Percentiles rank a stretch among this genome's conserved stretches.
Evolutionary conservation across 2,888 invertebrate species (phyloP).

Genomic region (Luperina testacea): DNA sequence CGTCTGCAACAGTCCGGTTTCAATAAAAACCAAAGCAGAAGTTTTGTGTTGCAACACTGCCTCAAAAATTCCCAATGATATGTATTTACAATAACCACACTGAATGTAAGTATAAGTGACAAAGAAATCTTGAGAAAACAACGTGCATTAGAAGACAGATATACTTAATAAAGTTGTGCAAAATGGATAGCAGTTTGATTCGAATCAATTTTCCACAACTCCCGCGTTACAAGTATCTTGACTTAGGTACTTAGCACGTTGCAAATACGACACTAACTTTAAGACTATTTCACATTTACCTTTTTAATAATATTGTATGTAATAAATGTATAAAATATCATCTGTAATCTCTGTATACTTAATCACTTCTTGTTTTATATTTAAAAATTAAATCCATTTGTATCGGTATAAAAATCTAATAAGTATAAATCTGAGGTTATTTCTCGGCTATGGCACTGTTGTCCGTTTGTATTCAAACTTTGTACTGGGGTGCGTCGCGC

Average conservation of each 20-base stretch:
- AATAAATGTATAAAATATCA: slow-evolving; percentile 91
- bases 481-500: slow-evolving; percentile 77
- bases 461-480: slow-evolving; percentile 88
- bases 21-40: slow-evolving; percentile 67
- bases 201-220: slow-evolving; percentile 72
- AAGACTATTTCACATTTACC: slow-evolving; percentile 88
- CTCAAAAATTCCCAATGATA: slow-evolving; percentile 82
- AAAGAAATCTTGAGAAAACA: slow-evolving; percentile 56
- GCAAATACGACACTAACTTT: slow-evolving; percentile 84
- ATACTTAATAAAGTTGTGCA: slow-evolving; percentile 63
- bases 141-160: slow-evolving; percentile 61
- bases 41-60: slow-evolving; percentile 78
- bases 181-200: slow-evolving; percentile 66
- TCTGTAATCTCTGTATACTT: slow-evolving; percentile 90
- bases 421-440: slow-evolving; percentile 90
- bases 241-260: slow-evolving; percentile 80
- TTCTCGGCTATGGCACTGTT: slow-evolving; percentile 89
- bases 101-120: slow-evolving; percentile 65
- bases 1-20: slow-evolving; percentile 51
- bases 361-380: slow-evolving; percentile 89
- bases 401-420: slow-evolving; percentile 90
- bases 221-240: slow-evolving; percentile 67
- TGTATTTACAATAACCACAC: slow-evolving; percentile 86
- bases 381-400: slow-evolving; percentile 91
- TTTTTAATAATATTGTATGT: slow-evolving; percentile 89